phyloP scores from a whole-genome alignment of 2,113 vertebrate species.

The Microcebus ravelobensis region DNA sequence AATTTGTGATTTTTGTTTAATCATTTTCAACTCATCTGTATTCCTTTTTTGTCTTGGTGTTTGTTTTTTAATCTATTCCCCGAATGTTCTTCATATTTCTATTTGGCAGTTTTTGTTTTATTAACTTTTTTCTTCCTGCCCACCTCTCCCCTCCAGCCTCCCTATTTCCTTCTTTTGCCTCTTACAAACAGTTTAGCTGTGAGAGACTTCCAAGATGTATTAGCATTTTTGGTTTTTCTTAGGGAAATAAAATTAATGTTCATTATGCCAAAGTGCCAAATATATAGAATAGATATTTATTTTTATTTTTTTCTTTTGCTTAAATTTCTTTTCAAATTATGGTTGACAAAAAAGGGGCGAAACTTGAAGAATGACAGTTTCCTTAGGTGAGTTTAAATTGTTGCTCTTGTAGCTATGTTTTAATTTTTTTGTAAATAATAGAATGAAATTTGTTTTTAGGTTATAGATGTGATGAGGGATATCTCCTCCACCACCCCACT shows the following conservation, averaged over 20 bases:
- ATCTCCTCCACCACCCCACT: fast-evolving
- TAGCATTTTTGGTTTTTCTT: background rate
- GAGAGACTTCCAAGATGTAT: background rate
- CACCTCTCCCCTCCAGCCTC: no score
- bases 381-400: constrained; percentile 33
- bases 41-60: background rate
- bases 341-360: background rate
- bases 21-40: background rate
- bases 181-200: background rate
- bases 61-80: constrained; percentile 1
- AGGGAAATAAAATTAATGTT: constrained; percentile 33
- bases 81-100: constrained; percentile 6
- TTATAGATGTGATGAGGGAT: background rate
- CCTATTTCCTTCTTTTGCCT: background rate
- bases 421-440: constrained; percentile 33
- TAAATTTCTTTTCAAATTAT: constrained; percentile 55
- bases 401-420: constrained; percentile 15
- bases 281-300: background rate
- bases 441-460: constrained; percentile 10
- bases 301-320: constrained; percentile 45
- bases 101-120: background rate
- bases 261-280: background rate
- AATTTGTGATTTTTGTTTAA: background rate
- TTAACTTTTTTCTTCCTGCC: background rate
- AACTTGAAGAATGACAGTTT: constrained; percentile 50